These are phyloP conservation scores for Hylomyscus alleni DNA, from an alignment of 2,797 vertebrate genomes.

Conservation along the genomic window DNA sequence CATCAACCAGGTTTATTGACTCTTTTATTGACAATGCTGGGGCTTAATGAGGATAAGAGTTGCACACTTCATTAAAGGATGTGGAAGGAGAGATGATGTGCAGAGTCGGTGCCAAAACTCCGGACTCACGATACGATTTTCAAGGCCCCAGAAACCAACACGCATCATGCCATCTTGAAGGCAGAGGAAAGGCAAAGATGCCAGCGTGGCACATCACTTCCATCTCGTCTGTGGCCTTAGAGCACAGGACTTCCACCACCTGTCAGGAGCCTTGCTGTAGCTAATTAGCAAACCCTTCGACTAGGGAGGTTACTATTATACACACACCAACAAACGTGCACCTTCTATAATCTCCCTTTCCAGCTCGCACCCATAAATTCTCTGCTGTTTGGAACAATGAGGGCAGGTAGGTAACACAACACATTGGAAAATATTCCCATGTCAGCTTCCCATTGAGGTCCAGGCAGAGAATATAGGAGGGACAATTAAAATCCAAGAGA, in stretches of 20 bases:
- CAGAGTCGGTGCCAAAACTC: slow-evolving; percentile 53
- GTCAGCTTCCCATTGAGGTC: background rate
- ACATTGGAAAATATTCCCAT: background rate
- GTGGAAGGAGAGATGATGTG: slow-evolving; percentile 77
- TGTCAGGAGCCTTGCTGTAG: slow-evolving; percentile 16
- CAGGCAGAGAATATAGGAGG: slow-evolving; percentile 5
- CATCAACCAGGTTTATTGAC: slow-evolving; percentile 90
- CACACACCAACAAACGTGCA: background rate
- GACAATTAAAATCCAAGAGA: slow-evolving; percentile 17
- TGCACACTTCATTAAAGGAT: slow-evolving; percentile 88
- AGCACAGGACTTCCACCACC: background rate
- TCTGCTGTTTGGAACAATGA: background rate
- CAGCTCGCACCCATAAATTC: background rate
- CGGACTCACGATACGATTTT: slow-evolving; percentile 15
- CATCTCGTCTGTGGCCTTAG: background rate
- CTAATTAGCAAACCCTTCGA: slow-evolving; percentile 2
- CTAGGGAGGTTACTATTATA: background rate
- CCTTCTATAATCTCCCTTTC: background rate
- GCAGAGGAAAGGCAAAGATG: background rate
- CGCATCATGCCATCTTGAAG: background rate
- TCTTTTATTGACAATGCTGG: slow-evolving; percentile 89
- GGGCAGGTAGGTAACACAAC: background rate
- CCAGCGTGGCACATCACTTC: background rate
- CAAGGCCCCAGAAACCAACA: slow-evolving; percentile 41
- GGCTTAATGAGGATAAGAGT: slow-evolving; percentile 90